Percentiles rank a stretch among this genome's conserved stretches.
These are phyloP conservation scores for Andrena minutula DNA, from an alignment of 2,888 invertebrate species.

Conservation along the genomic window DNA sequence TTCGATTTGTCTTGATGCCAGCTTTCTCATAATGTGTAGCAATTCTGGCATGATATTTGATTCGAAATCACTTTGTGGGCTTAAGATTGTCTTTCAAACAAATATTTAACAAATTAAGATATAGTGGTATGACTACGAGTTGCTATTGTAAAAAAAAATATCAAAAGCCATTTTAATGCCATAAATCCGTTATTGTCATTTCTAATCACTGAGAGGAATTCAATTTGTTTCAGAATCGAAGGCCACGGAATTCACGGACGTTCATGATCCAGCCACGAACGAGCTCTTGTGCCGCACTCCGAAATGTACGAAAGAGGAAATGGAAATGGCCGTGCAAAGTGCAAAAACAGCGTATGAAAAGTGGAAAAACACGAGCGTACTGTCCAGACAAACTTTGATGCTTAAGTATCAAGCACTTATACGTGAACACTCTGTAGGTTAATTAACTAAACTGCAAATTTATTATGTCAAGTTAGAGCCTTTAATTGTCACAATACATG, in stretches of 20 bases:
- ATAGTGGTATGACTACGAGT: no score
- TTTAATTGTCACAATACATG: background rate
- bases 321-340: conserved; percentile 95
- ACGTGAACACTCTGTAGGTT: conserved; percentile 83
- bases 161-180: no score
- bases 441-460: background rate
- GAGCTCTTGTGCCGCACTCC: conserved; percentile 93
- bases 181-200: background rate
- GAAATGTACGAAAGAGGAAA: conserved; percentile 94
- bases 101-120: no score
- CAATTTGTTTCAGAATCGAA: conserved; percentile 91
- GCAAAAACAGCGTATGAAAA: conserved; percentile 91
- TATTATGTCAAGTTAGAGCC: background rate
- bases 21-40: no score
- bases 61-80: no score
- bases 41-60: no score
- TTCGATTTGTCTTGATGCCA: no score
- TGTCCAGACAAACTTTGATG: conserved; percentile 97
- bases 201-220: background rate
- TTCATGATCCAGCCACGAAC: conserved; percentile 98
- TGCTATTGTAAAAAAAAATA: no score
- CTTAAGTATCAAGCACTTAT: conserved; percentile 88
- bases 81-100: no score
- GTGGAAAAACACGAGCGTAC: conserved; percentile 96
- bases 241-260: conserved; percentile 96